Percentiles rank a stretch among this genome's conserved stretches.
These are phyloP conservation scores for Eriocheir sinensis DNA, from an alignment of 1,140 invertebrate species.

Conservation along the genomic window DNA sequence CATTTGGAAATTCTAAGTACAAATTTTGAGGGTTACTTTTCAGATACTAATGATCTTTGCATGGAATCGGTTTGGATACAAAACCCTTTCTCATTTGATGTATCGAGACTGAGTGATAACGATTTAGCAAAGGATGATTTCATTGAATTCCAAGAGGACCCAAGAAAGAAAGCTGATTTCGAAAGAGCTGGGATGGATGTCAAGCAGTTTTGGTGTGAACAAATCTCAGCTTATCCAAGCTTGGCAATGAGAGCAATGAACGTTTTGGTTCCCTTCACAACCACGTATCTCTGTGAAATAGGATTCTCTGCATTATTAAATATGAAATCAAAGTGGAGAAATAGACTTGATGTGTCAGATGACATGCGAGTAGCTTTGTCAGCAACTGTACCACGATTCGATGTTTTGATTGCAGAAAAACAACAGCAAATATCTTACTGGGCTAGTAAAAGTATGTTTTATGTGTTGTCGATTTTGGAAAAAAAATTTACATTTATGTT, in stretches of 20 bases:
- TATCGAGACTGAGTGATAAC: too few species aligned
- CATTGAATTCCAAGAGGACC: too few species aligned
- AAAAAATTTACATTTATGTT: slow-evolving; percentile 60
- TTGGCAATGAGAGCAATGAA: slow-evolving; percentile 45
- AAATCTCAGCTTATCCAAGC: slow-evolving; percentile 52
- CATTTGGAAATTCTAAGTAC: slow-evolving; percentile 55
- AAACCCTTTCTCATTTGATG: slow-evolving; percentile 29
- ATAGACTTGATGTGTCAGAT: slow-evolving; percentile 72
- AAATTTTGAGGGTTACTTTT: slow-evolving; percentile 72
- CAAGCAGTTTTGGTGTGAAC: slow-evolving; percentile 67
- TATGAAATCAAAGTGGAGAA: slow-evolving; percentile 75
- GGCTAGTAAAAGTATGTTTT: slow-evolving; percentile 16
- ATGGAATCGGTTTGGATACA: slow-evolving; percentile 61
- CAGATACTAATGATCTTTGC: slow-evolving; percentile 62
- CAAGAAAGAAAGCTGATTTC: too few species aligned
- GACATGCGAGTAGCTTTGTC: slow-evolving; percentile 65
- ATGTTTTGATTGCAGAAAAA: slow-evolving; percentile 58
- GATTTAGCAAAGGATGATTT: too few species aligned
- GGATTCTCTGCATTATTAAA: slow-evolving; percentile 73
- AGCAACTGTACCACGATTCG: too few species aligned
- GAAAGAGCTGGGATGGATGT: too few species aligned
- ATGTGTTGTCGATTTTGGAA: not conserved
- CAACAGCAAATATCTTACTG: slow-evolving; percentile 23
- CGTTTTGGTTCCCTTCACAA: too few species aligned
- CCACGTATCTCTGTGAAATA: slow-evolving; percentile 76